These are phyloP conservation scores for Agriopis marginaria DNA, from an alignment of 2,888 invertebrate species.

Conservation along the genomic window DNA sequence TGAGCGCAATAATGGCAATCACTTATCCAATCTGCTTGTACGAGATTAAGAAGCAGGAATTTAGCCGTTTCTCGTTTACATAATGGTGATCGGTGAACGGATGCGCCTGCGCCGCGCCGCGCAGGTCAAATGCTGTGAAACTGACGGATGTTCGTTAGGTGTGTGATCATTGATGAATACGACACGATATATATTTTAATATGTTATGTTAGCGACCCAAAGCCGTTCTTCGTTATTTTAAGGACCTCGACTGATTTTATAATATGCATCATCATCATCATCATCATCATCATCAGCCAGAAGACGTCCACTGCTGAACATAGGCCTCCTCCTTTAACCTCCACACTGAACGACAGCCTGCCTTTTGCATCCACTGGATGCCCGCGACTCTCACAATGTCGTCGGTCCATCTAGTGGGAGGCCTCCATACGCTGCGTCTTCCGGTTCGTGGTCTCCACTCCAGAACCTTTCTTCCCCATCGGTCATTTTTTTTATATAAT, in stretches of 20 bases:
- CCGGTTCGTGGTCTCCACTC: too few species aligned
- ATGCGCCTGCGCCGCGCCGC: constrained; percentile 58
- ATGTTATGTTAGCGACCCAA: neutral
- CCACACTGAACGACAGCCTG: too few species aligned
- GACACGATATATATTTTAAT: constrained; percentile 23
- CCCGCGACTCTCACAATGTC: too few species aligned
- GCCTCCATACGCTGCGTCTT: too few species aligned
- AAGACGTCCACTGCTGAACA: too few species aligned
- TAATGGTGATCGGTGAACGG: constrained; percentile 62
- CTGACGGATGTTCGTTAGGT: constrained; percentile 46
- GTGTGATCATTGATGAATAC: constrained; percentile 45
- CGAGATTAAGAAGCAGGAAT: constrained; percentile 30
- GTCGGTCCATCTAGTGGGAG: too few species aligned
- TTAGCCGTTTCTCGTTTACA: constrained; percentile 48
- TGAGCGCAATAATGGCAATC: constrained; percentile 26
- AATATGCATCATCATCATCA: too few species aligned
- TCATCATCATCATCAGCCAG: too few species aligned
- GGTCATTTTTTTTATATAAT: too few species aligned
- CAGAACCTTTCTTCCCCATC: too few species aligned
- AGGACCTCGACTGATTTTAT: neutral
- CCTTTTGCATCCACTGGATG: too few species aligned
- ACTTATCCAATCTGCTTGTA: constrained; percentile 27
- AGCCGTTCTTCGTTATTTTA: neutral
- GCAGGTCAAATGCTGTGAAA: constrained; percentile 52
- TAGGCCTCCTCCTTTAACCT: too few species aligned